A percentile compares a stretch with the other conserved stretches of the same genome.
Evolutionary conservation across 2,888 invertebrate species (phyloP).

Genomic region (Spodoptera picta): DNA sequence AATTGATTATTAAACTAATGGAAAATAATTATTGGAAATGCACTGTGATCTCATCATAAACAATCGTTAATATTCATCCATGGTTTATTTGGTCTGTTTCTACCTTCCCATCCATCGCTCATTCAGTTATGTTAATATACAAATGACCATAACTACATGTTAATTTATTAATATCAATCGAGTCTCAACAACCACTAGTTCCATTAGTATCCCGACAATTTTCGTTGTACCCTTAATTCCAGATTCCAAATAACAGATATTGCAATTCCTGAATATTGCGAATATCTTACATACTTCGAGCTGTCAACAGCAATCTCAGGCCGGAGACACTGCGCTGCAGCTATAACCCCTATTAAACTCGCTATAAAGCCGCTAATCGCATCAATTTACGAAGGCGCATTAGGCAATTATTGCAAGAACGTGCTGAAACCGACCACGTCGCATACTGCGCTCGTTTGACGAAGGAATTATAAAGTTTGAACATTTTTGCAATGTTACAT

Average conservation of each 20-base stretch:
- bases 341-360: slow-evolving; percentile 20
- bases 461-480: slow-evolving; percentile 40
- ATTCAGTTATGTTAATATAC: too few species aligned
- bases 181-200: too few species aligned
- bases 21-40: too few species aligned
- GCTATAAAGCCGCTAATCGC: slow-evolving; percentile 32
- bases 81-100: too few species aligned
- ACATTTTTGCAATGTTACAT: slow-evolving; percentile 39
- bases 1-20: too few species aligned
- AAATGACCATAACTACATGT: too few species aligned
- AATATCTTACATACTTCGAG: slow-evolving; percentile 3
- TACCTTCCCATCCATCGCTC: too few species aligned
- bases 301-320: neutral
- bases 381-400: slow-evolving; percentile 30
- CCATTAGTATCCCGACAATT: neutral
- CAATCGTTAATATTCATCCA: too few species aligned
- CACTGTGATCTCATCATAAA: too few species aligned
- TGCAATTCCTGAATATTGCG: neutral
- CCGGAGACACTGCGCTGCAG: slow-evolving; percentile 1
- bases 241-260: neutral
- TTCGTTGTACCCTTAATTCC: too few species aligned
- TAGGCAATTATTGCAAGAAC: slow-evolving; percentile 34
- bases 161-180: too few species aligned
- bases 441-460: slow-evolving; percentile 30
- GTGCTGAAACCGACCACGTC: slow-evolving; percentile 6